Base-by-base conservation (phyloP, 2,113 vertebrate species). In the Urocynchramus pylzowi region DNA sequence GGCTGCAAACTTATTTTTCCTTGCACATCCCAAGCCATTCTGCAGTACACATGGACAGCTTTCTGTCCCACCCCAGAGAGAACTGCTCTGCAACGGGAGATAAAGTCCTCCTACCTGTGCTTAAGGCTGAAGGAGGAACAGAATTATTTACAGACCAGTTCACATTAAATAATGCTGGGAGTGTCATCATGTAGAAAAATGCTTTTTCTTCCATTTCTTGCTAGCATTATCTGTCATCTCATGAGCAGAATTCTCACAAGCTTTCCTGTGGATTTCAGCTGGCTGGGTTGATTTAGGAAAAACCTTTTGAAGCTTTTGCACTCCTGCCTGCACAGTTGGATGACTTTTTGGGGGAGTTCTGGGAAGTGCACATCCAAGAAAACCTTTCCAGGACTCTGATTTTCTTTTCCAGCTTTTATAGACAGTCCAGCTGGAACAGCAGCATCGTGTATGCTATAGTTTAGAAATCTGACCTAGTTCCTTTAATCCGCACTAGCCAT, bases 381-480 rank as follows among this genome's bases (percentile, higher is more conserved):
- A 96, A 94, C 37, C 45, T 75, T 97, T 96, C 95, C 94, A 96
- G 82, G 82, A 90, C 70, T 87, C 91, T 90, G 85, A 94, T 95
- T 96, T 96, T 93, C 81, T 95, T 92, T 95, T 84, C 87, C 79
- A 90, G 70, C 79, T 96, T 97, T 96, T 91, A 95, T 77, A 94
- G 84, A 96, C 63, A 77, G 68, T 96, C 95, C 95, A 97, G 96
- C 95, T 97, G 94, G 94, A 97, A 93, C 92, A 94, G 93, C 84
- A 89, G 65, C 77, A 91, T 73, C 49, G 0, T 87, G 27, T 73
- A 89, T 85, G 80, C 84, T 94, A 70, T 91, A 91, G 92, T 95
- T 97, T 80, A 94, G 94, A 97, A 97, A 96, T 88, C 31, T 95
- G 87, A 96, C 88, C 94, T 90, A 94, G 93, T 91, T 96, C 83